These are phyloP conservation scores for Tachypleus tridentatus DNA, from an alignment of 1,140 invertebrate genomes.

Conservation along the genomic window DNA sequence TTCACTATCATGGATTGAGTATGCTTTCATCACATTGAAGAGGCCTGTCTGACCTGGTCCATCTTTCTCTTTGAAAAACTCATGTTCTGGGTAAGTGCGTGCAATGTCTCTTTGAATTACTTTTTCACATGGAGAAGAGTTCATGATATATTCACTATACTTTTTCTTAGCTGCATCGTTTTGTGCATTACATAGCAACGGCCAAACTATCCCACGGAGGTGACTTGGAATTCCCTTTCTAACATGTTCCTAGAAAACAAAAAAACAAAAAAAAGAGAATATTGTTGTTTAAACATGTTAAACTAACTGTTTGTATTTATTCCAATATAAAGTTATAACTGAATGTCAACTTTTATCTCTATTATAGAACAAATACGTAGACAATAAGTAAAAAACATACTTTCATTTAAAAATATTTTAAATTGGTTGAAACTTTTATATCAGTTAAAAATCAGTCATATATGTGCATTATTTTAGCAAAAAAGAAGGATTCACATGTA, in stretches of 20 bases:
- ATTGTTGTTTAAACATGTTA: too few species aligned
- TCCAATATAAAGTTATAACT: too few species aligned
- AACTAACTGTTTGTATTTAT: too few species aligned
- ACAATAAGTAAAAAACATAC: too few species aligned
- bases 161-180: conserved; percentile 73
- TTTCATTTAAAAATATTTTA: too few species aligned
- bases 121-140: conserved; percentile 93
- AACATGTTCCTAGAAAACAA: conserved; percentile 58
- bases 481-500: too few species aligned
- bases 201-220: conserved; percentile 95
- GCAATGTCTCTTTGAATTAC: conserved; percentile 92
- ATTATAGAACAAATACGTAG: too few species aligned
- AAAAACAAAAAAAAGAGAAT: too few species aligned
- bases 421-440: too few species aligned
- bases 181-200: conserved; percentile 78
- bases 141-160: conserved; percentile 93
- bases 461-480: too few species aligned
- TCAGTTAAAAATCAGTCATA: too few species aligned
- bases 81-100: conserved; percentile 95
- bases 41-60: conserved; percentile 91
- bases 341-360: too few species aligned
- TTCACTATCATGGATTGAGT: conserved; percentile 90
- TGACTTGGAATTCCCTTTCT: conserved; percentile 91
- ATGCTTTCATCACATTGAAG: conserved; percentile 98
- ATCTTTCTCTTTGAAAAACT: conserved; percentile 93